phyloP scores from a whole-genome alignment of 1,140 invertebrate genomes.

The Zaprionus ornatus region DNA sequence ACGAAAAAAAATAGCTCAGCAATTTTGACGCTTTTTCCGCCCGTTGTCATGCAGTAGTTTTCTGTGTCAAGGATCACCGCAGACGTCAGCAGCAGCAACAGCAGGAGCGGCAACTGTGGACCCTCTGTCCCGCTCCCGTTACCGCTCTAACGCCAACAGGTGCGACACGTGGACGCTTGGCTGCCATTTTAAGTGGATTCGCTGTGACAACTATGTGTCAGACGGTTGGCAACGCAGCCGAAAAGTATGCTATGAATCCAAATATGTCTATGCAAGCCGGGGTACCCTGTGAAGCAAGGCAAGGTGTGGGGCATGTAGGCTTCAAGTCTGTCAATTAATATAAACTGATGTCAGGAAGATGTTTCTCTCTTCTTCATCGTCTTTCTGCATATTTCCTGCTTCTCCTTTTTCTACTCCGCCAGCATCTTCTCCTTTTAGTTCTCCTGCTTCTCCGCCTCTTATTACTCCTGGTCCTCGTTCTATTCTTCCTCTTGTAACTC shows the following conservation, averaged over 20 bases:
- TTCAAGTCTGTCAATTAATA: background rate
- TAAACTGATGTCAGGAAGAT: too few relatives aligned
- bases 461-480: background rate
- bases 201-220: constrained; percentile 62
- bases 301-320: background rate
- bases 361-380: too few relatives aligned
- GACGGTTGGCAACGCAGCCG: constrained; percentile 4
- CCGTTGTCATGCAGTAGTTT: constrained; percentile 23
- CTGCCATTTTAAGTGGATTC: constrained; percentile 76
- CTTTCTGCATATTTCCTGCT: too few relatives aligned
- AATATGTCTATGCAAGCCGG: constrained; percentile 1
- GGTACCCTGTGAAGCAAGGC: background rate
- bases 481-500: background rate
- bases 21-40: constrained; percentile 52
- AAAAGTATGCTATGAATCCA: constrained; percentile 42
- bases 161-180: constrained; percentile 63
- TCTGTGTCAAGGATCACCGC: constrained; percentile 34
- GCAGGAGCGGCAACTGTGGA: background rate
- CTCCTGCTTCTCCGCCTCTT: background rate
- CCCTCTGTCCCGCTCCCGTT: background rate
- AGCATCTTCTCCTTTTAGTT: too few relatives aligned
- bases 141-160: constrained; percentile 39
- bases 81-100: constrained; percentile 9
- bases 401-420: too few relatives aligned
- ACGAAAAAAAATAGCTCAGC: constrained; percentile 48